These are phyloP conservation scores for Manis javanica DNA, from an alignment of 2,797 vertebrate species.

Conservation along the genomic window DNA sequence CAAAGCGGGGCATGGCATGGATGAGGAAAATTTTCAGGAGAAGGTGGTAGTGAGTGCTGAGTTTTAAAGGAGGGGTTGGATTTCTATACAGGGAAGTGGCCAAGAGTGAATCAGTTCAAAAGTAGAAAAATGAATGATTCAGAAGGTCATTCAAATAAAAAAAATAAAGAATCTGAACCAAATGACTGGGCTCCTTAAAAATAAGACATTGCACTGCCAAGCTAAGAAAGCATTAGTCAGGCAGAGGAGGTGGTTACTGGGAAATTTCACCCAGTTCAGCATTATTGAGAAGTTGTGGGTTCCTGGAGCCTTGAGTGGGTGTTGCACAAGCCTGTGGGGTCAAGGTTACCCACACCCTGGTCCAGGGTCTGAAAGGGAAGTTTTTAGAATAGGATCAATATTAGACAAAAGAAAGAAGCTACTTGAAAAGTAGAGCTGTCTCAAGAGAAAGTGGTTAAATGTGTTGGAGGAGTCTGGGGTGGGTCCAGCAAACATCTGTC, in stretches of 20 bases:
- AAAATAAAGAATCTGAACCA: conserved; percentile 73
- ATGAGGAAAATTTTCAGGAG: background rate
- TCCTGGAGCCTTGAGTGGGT: background rate
- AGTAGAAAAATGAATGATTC: conserved; percentile 78
- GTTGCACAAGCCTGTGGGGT: conserved; percentile 40
- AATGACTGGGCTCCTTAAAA: conserved; percentile 80
- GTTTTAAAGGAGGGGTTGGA: conserved; percentile 15
- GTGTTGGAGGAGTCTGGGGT: background rate
- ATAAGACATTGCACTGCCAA: conserved; percentile 52
- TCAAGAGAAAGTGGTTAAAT: background rate
- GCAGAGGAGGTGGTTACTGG: conserved; percentile 70
- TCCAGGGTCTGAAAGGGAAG: background rate
- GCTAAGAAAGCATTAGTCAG: conserved; percentile 73
- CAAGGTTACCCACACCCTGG: background rate
- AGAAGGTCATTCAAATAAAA: conserved; percentile 75
- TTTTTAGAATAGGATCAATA: background rate
- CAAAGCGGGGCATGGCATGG: background rate
- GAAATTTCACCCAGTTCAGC: conserved; percentile 75
- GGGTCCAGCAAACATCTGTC: background rate
- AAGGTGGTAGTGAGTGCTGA: background rate
- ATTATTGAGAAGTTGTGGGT: conserved; percentile 74
- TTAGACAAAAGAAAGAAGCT: background rate
- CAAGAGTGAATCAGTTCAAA: conserved; percentile 73
- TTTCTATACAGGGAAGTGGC: conserved; percentile 76
- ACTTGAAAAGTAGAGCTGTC: background rate